Evolutionary conservation across 2,797 vertebrate genomes (phyloP), one percentile per base, ranked within the genome.

Genomic region (Silurus aristotelis): DNA sequence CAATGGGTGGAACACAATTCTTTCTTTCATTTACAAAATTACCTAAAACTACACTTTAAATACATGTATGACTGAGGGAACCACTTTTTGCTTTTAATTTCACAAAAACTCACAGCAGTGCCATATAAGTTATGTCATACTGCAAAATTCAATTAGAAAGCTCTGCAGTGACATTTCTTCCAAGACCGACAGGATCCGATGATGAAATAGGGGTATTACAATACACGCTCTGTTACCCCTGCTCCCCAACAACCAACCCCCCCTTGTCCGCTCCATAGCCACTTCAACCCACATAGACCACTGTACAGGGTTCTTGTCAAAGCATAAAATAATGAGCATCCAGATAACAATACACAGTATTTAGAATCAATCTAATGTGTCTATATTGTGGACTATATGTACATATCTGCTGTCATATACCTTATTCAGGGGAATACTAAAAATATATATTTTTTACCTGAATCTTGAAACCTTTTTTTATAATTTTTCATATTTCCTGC

Each of bases 151-250:
- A 81, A 80, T 72, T 68, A 83, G 71, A 83, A 60, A 73, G 43
- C 61, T 71, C 90, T 88, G 46, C 22, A 64, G 81, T 48, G 84
- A 89, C 91, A 90, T 85, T 89, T 85, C 80, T 82, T 73, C 71
- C 8, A 7, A 27, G 20, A 43, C 10, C 58, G 15, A 71, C 31
- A 66, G 17, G 55, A 55, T 71, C 31, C n/a, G 17, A 77, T 60
- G 68, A 46, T 73, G 73, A 84, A 84, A 71, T 56, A 38, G n/a
- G 48, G 56, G 58, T n/a, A 75, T 83, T 80, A 91, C 90, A 90
- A 90, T 83, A 81, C 84, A 80, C 38, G 82, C 60, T 85, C 86
- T 89, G 90, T 90, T 90, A 31, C 19, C 70, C 80, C 31, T 83
- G 66, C 56, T 6, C 31, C 76, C 15, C 80, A 13, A 63, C 12